Percentiles rank a stretch among this genome's conserved stretches.
These are phyloP conservation scores for Phytoseiulus persimilis DNA, from an alignment of 2,888 invertebrate species.

Conservation along the genomic window DNA sequence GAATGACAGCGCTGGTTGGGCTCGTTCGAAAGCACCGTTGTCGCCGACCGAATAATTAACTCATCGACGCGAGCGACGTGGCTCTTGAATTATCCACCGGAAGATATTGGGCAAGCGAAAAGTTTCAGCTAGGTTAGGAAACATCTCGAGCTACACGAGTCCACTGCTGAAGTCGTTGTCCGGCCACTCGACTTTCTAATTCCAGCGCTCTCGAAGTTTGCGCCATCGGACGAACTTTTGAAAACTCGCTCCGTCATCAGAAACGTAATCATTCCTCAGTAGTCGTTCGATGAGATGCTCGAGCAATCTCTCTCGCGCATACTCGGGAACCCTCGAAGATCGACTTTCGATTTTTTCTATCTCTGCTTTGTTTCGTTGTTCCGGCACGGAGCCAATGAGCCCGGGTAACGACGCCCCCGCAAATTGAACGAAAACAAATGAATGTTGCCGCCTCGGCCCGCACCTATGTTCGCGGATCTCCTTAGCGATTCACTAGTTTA, in stretches of 20 bases:
- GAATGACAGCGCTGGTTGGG: too few relatives aligned
- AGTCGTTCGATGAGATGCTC: not conserved
- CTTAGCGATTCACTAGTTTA: not conserved
- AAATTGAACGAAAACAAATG: not conserved
- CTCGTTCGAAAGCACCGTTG: not conserved
- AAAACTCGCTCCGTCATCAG: not conserved
- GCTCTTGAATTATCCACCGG: not conserved
- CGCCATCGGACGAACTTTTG: not conserved
- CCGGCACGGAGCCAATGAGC: not conserved
- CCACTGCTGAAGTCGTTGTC: not conserved
- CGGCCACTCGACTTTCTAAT: not conserved
- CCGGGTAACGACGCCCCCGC: not conserved
- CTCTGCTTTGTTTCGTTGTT: not conserved
- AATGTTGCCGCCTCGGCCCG: not conserved
- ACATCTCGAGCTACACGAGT: not conserved
- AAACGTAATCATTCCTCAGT: not conserved
- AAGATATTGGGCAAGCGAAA: not conserved
- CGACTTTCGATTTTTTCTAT: not conserved
- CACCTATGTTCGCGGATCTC: not conserved
- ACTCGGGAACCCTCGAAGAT: not conserved
- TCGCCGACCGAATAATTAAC: not conserved
- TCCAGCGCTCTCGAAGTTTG: not conserved
- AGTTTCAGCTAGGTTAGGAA: not conserved
- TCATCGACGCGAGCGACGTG: too few relatives aligned
- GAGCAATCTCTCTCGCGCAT: too few relatives aligned